phyloP scores from a whole-genome alignment of 2,888 invertebrate species.

The Pterobdella sp. region DNA sequence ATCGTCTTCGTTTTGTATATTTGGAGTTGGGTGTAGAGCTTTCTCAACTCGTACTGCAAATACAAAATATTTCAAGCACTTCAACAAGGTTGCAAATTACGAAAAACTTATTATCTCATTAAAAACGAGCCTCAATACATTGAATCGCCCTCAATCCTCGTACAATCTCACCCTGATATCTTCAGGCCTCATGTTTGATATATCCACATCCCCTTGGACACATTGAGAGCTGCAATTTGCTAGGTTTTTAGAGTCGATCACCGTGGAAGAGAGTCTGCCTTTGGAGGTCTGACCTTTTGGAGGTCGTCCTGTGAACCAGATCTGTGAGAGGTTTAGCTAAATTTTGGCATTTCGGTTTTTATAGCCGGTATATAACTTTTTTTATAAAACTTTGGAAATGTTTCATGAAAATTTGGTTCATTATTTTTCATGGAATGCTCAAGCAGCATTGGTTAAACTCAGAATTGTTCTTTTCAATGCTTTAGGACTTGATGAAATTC shows the following conservation, averaged over 20 bases:
- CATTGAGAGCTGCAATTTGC: background rate
- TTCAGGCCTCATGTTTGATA: slow-evolving; percentile 81
- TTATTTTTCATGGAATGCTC: no score
- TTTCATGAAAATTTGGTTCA: no score
- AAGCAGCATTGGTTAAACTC: no score
- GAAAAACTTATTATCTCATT: background rate
- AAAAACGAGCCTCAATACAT: background rate
- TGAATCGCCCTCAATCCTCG: background rate
- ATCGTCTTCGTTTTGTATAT: slow-evolving; percentile 83
- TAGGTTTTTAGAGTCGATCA: slow-evolving; percentile 41
- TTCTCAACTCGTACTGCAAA: slow-evolving; percentile 58
- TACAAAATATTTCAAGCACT: background rate
- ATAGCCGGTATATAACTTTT: no score
- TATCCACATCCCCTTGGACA: slow-evolving; percentile 61
- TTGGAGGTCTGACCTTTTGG: slow-evolving; percentile 43
- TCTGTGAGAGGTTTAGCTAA: slow-evolving; percentile 15
- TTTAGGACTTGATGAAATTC: no score
- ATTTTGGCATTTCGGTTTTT: no score
- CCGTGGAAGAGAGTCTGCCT: slow-evolving; percentile 35
- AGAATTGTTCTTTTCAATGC: no score
- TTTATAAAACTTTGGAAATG: no score
- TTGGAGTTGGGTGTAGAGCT: slow-evolving; percentile 84
- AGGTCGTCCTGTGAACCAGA: slow-evolving; percentile 33
- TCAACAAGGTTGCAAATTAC: background rate
- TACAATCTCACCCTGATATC: slow-evolving; percentile 70